phyloP scores from a whole-genome alignment of 2,113 vertebrate species.

The Chamaetylas fuelleborni region DNA sequence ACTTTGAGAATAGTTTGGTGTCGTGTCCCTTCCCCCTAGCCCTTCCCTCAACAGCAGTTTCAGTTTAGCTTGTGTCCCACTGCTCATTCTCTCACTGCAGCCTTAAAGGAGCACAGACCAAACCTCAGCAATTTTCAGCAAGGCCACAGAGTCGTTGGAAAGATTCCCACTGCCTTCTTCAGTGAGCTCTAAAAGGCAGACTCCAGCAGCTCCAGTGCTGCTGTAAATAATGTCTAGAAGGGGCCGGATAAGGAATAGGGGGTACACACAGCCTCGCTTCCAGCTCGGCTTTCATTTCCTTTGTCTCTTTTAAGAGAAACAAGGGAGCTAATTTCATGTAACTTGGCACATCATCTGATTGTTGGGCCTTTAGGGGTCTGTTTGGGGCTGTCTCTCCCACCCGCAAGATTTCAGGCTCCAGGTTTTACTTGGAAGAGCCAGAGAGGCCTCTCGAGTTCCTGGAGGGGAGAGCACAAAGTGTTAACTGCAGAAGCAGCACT shows the following conservation, averaged over 20 bases:
- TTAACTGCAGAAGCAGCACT: not conserved
- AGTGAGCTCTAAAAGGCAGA: conserved; percentile 16
- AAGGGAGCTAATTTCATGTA: not conserved
- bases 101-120: conserved; percentile 6
- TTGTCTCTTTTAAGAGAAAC: conserved; percentile 19
- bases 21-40: rapidly evolving
- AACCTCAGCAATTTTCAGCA: conserved; percentile 38
- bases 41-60: not conserved
- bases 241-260: not conserved
- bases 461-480: not conserved
- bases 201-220: not conserved
- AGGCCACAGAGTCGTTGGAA: conserved; percentile 27
- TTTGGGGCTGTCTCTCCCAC: not conserved
- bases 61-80: not conserved
- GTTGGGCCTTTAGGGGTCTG: not conserved
- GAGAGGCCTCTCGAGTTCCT: not conserved
- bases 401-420: not conserved
- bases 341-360: not conserved
- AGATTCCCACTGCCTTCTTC: conserved; percentile 37
- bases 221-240: conserved; percentile 46
- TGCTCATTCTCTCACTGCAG: not conserved
- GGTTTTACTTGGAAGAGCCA: not conserved
- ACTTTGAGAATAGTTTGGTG: not conserved
- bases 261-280: not conserved
- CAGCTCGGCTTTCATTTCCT: not conserved